These are phyloP conservation scores for Pocillopora damicornis DNA, from an alignment of 64 coral and sea anemone genomes.

Conservation along the genomic window DNA sequence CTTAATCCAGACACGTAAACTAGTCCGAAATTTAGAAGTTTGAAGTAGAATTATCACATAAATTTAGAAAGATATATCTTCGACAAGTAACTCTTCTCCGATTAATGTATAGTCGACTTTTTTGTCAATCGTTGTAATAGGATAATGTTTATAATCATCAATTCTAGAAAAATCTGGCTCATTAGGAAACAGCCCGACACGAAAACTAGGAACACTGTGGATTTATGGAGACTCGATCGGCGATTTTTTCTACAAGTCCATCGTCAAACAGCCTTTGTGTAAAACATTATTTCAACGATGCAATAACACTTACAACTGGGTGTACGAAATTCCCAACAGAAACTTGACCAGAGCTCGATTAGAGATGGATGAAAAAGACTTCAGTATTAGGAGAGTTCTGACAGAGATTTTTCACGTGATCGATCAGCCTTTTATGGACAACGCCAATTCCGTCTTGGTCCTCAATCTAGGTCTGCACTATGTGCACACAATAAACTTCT, in stretches of 20 bases:
- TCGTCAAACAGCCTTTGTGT: constrained; percentile 63
- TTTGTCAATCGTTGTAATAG: too few species aligned
- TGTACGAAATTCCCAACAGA: constrained; percentile 56
- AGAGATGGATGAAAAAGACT: constrained; percentile 71
- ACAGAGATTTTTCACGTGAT: constrained; percentile 47
- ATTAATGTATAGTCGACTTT: too few species aligned
- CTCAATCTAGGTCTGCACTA: constrained; percentile 92
- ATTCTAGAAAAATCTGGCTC: neutral
- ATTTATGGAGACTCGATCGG: constrained; percentile 86
- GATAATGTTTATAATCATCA: neutral
- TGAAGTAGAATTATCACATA: too few species aligned
- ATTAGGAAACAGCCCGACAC: neutral
- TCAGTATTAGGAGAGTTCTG: constrained; percentile 63
- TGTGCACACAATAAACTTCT: constrained; percentile 89
- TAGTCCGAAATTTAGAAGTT: too few species aligned
- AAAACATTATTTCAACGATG: constrained; percentile 66
- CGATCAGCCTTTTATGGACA: constrained; percentile 38
- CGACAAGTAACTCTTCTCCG: too few species aligned
- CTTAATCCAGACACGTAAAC: too few species aligned
- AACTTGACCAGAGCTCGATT: constrained; percentile 71
- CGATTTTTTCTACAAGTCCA: constrained; percentile 82
- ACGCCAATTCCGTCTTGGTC: constrained; percentile 50
- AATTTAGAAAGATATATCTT: too few species aligned
- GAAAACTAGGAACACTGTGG: constrained; percentile 55
- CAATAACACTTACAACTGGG: constrained; percentile 85